Percentiles rank a stretch among this genome's conserved stretches.
phyloP scores from a whole-genome alignment of 1,140 invertebrate species.

The Coelopa frigida region DNA sequence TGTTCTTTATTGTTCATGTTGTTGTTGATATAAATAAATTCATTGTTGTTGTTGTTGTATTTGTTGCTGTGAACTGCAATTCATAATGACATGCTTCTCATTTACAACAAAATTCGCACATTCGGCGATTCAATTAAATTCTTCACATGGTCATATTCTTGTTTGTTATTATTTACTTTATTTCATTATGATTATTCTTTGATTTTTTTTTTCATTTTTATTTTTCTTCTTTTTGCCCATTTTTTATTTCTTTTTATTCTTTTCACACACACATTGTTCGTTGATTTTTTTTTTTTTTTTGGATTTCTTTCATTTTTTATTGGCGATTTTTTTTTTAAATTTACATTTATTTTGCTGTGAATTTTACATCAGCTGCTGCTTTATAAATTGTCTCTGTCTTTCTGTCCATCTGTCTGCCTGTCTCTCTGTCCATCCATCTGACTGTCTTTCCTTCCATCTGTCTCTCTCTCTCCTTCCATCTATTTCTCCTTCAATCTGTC shows the following conservation, averaged over 20 bases:
- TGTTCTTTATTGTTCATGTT: not conserved
- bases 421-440: too few relatives aligned
- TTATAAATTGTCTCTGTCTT: too few relatives aligned
- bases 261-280: too few relatives aligned
- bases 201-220: too few relatives aligned
- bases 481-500: too few relatives aligned
- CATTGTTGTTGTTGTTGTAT: too few relatives aligned
- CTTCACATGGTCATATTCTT: not conserved
- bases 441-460: too few relatives aligned
- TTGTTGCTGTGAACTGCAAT: too few relatives aligned
- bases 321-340: not conserved
- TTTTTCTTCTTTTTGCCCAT: not conserved
- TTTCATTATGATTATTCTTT: constrained; percentile 2
- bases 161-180: not conserved
- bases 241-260: constrained; percentile 5
- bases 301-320: constrained; percentile 4
- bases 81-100: not conserved
- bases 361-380: not conserved
- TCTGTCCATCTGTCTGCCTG: too few relatives aligned
- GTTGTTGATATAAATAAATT: too few relatives aligned
- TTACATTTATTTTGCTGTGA: constrained; percentile 3
- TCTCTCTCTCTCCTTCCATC: too few relatives aligned
- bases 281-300: not conserved
- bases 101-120: not conserved
- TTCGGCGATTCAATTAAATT: not conserved